Percentiles rank a stretch among this genome's conserved stretches.
phyloP scores from a whole-genome alignment of 1,140 invertebrate species.

The Antheraea mylitta region DNA sequence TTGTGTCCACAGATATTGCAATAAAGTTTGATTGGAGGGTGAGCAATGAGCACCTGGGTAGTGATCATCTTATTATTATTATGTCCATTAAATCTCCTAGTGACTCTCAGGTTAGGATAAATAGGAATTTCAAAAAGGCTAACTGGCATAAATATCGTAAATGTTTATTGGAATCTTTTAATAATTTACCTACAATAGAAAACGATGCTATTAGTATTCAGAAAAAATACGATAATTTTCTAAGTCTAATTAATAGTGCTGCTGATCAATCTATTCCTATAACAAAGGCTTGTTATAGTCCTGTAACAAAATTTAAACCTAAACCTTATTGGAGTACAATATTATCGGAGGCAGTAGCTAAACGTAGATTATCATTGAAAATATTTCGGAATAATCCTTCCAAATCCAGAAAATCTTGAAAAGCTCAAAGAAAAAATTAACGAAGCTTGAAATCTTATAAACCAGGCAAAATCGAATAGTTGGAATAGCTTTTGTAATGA shows the following conservation, averaged over 20 bases:
- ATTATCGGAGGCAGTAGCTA: slow-evolving; percentile 21
- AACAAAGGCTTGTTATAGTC: slow-evolving; percentile 16
- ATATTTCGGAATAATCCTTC: slow-evolving; percentile 20
- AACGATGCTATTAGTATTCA: slow-evolving; percentile 12
- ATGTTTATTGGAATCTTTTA: background rate
- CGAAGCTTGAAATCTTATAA: slow-evolving; percentile 19
- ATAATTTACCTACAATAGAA: background rate
- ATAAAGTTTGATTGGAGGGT: slow-evolving; percentile 1
- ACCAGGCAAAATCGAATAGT: slow-evolving; percentile 23
- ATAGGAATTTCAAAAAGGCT: slow-evolving; percentile 19
- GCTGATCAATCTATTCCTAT: slow-evolving; percentile 21
- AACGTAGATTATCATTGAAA: slow-evolving; percentile 16
- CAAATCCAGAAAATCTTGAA: slow-evolving; percentile 14
- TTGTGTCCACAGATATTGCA: slow-evolving; percentile 9
- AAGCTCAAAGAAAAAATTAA: slow-evolving; percentile 14
- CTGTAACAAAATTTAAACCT: slow-evolving; percentile 14
- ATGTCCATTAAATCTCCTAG: background rate
- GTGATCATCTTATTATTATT: slow-evolving; percentile 15
- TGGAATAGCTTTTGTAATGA: slow-evolving; percentile 30
- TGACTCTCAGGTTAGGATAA: background rate
- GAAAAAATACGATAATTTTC: slow-evolving; percentile 14
- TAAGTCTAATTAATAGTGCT: slow-evolving; percentile 5
- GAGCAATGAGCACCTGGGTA: slow-evolving; percentile 12
- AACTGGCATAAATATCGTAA: slow-evolving; percentile 21
- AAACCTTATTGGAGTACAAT: slow-evolving; percentile 23